Evolutionary conservation across 2,113 vertebrate species (phyloP), one percentile per base, ranked within the genome.

Genomic region (Anseranas semipalmata): DNA sequence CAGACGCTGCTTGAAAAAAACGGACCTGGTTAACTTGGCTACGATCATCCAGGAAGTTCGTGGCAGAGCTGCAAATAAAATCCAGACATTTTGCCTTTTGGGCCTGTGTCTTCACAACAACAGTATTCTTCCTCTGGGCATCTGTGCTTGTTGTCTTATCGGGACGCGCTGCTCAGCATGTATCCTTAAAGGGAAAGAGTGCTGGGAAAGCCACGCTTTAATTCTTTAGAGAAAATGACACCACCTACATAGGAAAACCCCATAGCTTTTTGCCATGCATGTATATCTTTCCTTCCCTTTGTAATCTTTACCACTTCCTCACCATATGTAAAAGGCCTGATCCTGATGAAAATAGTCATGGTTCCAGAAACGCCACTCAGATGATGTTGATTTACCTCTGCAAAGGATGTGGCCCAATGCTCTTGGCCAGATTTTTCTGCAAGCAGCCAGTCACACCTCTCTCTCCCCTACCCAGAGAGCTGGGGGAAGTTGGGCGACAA

Each of bases 281-380:
- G 46, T 74, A 52, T 46, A 21, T 75, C 78, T 90, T 75, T 67
- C 35, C 83, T 80, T 93, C 81, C 62, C 91, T 93, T 94, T 95
- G 89, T 95, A 94, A 96, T 92, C 89, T 95, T 96, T 77, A 95
- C 94, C 91, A 95, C 91, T 92, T 96, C 94, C 95, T 96, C 81
- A 89, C 74, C 94, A 93, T 95, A 95, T 96, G 95, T 82, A 91
- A 89, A 85, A 95, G 86, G 77, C 77, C 92, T 92, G 92, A 95
- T 93, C 74, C 91, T 77, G 94, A 82, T 79, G 90, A 89, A 91
- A 97, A 95, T 17, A 92, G 43, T 89, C 87, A 68, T 52, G 84
- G 66, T 73, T 87, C 86, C 88, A 96, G 74, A 92, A 91, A 46
- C 6, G 5, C 58, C 81, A 85, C 66, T 93, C 84, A 91, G 89